Percentiles rank a stretch among this genome's conserved stretches.
These are phyloP conservation scores for Rhinatrema bivittatum DNA, from an alignment of 2,797 vertebrate genomes.

Conservation along the genomic window DNA sequence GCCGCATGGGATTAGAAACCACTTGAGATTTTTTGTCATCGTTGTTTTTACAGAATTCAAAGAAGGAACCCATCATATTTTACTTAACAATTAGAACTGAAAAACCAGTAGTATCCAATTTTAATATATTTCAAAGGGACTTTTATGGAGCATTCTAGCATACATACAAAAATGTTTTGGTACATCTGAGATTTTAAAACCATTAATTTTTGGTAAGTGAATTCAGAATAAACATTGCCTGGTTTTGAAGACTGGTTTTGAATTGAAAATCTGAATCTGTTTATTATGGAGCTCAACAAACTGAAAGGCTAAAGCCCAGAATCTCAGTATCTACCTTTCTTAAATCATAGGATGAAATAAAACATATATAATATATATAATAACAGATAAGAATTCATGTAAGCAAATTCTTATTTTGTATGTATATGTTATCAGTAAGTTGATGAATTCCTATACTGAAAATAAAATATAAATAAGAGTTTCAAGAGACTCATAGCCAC, in stretches of 20 bases:
- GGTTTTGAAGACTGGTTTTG: background rate
- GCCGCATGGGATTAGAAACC: conserved; percentile 14
- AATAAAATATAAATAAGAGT: too few species aligned
- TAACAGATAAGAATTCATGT: too few species aligned
- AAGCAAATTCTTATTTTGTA: too few species aligned
- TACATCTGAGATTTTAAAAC: background rate
- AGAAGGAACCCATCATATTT: background rate
- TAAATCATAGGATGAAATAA: too few species aligned
- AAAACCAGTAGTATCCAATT: conserved; percentile 1
- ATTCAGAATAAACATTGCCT: background rate
- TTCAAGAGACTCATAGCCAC: too few species aligned
- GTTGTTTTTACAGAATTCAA: conserved; percentile 3
- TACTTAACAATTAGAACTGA: conserved; percentile 9
- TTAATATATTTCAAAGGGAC: conserved; percentile 7
- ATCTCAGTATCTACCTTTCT: too few species aligned
- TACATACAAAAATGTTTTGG: background rate
- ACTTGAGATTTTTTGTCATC: background rate
- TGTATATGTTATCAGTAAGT: too few species aligned
- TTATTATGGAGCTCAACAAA: too few species aligned
- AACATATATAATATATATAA: too few species aligned
- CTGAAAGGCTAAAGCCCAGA: too few species aligned
- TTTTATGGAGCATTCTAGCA: background rate
- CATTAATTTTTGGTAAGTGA: background rate
- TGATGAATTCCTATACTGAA: too few species aligned
- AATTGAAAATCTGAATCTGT: too few species aligned